Base-by-base conservation (phyloP, 2,113 vertebrate species). In the Atractosteus spatula region DNA sequence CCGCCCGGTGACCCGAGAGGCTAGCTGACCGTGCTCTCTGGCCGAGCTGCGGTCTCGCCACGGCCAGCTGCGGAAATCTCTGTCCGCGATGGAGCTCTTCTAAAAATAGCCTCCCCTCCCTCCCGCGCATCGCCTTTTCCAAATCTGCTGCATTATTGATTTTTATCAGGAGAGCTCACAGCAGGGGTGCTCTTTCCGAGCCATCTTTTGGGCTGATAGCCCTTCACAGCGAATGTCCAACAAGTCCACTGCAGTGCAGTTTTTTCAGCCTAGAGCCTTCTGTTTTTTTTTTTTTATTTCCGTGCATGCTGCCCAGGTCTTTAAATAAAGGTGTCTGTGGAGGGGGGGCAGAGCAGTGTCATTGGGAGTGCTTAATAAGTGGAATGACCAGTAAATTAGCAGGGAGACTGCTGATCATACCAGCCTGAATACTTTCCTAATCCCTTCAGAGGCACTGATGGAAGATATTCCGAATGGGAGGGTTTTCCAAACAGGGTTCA, bases 101-200 rank as follows among this genome's bases (percentile, higher is more conserved):
- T 83, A 86, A 78, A 82, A 79, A 78, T 82, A 83, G 84, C 56
- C n/a, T 84, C 82, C 75, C 70, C 54, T 3, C 47, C 51, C 72
- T 76, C 78, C 81, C 73, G 5, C 12, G 14, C 12, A 1, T 13
- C n/a, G 14, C 13, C 3, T 13, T 59, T 59, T 83, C 79, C 83
- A 66, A 74, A 78, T 80, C 80, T 70, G 74, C 79, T 88, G 85
- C 81, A 89, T 88, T 88, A 91, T 90, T 88, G 76, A 89, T 88
- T 79, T 81, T 82, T 67, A 41, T 59, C 57, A 59, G 2, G 14
- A 59, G 57, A 59, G 2, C 57, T n/a, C 3, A 13, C 57, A n/a
- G 57, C 57, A 59, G 57, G 10, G 57, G 57, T 11, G 47, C 47
- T 7, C 47, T 7, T 10, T 7, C 47, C 47, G 10, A 51, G 10